Base-by-base conservation (phyloP, 2,888 invertebrate genomes). In the Dryococelus australis region DNA sequence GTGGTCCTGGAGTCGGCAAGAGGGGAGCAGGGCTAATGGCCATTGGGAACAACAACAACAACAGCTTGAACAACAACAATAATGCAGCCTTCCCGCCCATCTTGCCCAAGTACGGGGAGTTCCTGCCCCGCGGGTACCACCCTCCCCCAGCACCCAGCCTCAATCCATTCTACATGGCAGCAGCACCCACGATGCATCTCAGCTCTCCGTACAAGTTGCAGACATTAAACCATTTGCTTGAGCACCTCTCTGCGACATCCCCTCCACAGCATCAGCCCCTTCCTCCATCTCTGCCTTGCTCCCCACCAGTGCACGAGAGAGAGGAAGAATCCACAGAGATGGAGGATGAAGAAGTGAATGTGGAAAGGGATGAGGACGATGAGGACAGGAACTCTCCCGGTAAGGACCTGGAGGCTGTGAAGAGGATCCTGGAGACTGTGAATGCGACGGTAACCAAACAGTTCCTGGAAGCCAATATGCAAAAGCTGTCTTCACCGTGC, bases 381-480 rank as follows among this genome's bases (percentile, higher is more conserved):
- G 86, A 86, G 10, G 84, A 87, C 28, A 88, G 89, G 91, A 93
- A 87, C 86, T 89, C 92, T 91, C 89, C 90, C 89, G 84, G 90
- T 92, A 93, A 88, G 93, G 94, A 93, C 89, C 93, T 95, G 87
- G 94, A 95, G 89, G 94, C 94, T 79, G 96, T 96, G 79, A 95
- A 96, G 91, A 94, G 95, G 87, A 95, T 97, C 90, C 92, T 96
- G 90, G 96, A 96, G 91, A 96, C 96, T 16, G 96, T 97, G 24
- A 96, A 95, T 91, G 95, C 96, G 24, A 95, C 95, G 0, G 96
- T 96, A 26, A 96, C 96, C 16, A 96, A 96, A 92, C 96, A 96
- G 91, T 93, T 96, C 88, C 94, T 96, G 89, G 95, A 95, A 91
- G 94, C 95, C 0, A 95, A 95, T 90, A 94, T 95, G 91, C 95